Base-by-base conservation (phyloP, 2,888 invertebrate species). In the Auanema sp. region DNA sequence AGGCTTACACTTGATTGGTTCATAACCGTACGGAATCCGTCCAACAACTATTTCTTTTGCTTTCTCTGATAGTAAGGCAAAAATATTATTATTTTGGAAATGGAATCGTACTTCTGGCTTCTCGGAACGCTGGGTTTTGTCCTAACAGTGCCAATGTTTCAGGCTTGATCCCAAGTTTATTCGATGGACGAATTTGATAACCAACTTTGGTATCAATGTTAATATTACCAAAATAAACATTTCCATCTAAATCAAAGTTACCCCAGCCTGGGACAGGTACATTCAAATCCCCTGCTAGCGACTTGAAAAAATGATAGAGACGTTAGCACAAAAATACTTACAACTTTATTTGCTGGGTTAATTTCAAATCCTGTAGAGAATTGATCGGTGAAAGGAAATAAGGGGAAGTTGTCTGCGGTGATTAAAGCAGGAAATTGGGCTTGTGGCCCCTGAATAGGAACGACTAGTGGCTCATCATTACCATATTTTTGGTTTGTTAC, bases 231-330 rank as follows among this genome's bases (percentile, higher is more conserved):
- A 55, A 73, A 58, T 77, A 76, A 11, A 79, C 47, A 58, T 77
- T 79, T 6, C 75, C 75, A 56, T 79, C 79, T 21, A 80, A 65
- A 53, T 80, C 80, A 33, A 72, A 78, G 50, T 79, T 76, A 11
- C 80, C 80, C 80, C 79, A 79, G n/a, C 78, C 79, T 1, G 79
- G 79, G n/a, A 79, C 64, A 4, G 80, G 80, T 14, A 80, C 61
- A 40, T 78, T 79, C 58, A 80, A 52, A 57, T 79, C 77, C 0
- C 80, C 79, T 10, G 79, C 76, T 64, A 77, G 40, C 21, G 77
- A 73, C 79, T 78, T 42, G 23, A 65, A 66, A 6, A n/a, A 41
- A 16, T n/a, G 33, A 23, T 18, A 23, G 11, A 16, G 21, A 54
- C n/a, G 21, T 16, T 12, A 12, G 11, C 51, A 12, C 11, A 10